phyloP scores from a whole-genome alignment of 2,113 vertebrate genomes.

The Lathamus discolor region DNA sequence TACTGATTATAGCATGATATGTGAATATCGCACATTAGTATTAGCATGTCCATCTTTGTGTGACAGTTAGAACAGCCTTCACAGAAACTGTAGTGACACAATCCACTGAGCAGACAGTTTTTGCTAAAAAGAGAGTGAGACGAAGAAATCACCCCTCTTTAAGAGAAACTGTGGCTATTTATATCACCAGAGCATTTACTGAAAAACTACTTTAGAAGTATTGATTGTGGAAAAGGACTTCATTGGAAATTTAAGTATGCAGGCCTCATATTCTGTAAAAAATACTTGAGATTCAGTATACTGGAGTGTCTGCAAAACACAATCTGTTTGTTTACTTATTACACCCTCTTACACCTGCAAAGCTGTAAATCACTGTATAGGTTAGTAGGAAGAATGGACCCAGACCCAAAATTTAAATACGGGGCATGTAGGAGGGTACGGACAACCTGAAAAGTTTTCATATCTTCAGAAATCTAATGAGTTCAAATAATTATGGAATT shows the following conservation, averaged over 20 bases:
- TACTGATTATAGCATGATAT: not conserved
- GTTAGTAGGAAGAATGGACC: not conserved
- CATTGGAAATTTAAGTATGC: not conserved
- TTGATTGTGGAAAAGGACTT: not conserved
- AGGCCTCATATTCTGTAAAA: not conserved
- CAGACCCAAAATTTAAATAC: not conserved
- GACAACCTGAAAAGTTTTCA: not conserved
- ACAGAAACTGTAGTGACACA: not conserved
- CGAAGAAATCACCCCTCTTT: not conserved
- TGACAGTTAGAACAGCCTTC: not conserved
- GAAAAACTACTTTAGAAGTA: not conserved
- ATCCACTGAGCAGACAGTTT: not conserved
- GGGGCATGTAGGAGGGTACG: not conserved
- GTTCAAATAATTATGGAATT: not conserved
- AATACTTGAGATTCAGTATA: not conserved
- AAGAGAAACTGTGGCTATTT: not conserved
- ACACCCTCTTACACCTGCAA: not conserved
- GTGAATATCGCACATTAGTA: not conserved
- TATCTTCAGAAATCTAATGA: not conserved
- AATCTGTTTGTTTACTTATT: not conserved
- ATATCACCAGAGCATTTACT: not conserved
- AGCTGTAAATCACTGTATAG: not conserved
- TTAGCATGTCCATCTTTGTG: not conserved
- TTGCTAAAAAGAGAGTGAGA: not conserved
- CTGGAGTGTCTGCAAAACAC: not conserved